Base-by-base conservation (phyloP, 2,113 vertebrate species). In the Channa maculata region DNA sequence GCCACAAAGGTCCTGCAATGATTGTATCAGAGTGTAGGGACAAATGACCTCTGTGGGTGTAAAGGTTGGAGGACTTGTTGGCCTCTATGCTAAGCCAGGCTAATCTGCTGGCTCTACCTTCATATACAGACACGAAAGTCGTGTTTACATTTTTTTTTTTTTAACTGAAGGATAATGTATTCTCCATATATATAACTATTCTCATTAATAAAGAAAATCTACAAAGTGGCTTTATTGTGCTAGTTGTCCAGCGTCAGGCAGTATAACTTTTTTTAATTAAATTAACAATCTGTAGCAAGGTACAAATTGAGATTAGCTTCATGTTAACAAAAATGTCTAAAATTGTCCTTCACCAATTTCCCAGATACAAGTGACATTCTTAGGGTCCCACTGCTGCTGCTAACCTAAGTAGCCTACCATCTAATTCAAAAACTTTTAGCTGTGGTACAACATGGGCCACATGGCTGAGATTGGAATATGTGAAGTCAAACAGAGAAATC, bases 401-500 rank as follows among this genome's bases (percentile, higher is more conserved):
- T 72, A 6, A 44, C 39, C 14, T 4, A 11, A 71, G 39, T 48
- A 41, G 12, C 12, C 41, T 14, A 13, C 24, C 3, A 38, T 53
- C 8, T 38, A 44, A 41, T 41, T 5, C 39, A 5, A 7, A 5
- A 53, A 54, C 51, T 67, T 74, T 49, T 36, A 65, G 14, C 37
- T 69, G 43, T 64, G 53, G n/a, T 61, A 69, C 39, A 65, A 5
- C 63, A 15, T 75, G 55, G 60, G 24, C 38, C 38, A 77, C 71
- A 51, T 77, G 55, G 61, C 63, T 45, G 9, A 58, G 52, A 38
- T 8, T 54, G 57, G 64, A 65, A 59, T 51, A 33, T 68, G 73
- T 73, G 74, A 60, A 83, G 71, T 66, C 0, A 45, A 71, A 70
- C 53, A 73, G 48, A 73, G 48, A 84, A 71, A 71, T 53, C 74